These are phyloP conservation scores for Intellagama lesueurii DNA, from an alignment of 2,797 vertebrate genomes.

Conservation along the genomic window DNA sequence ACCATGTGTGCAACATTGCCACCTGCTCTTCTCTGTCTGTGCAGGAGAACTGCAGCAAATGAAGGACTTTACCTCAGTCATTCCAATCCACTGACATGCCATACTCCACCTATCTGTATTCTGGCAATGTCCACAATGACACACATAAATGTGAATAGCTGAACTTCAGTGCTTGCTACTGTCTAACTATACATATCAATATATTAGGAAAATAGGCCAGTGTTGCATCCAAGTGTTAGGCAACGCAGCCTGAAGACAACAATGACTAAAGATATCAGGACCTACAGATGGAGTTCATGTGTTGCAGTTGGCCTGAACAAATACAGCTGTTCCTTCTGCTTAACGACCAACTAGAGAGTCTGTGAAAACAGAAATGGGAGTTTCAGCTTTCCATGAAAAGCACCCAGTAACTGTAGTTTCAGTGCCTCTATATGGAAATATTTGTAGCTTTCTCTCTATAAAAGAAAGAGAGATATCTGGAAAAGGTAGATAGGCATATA, in stretches of 20 bases:
- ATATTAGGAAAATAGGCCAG: not conserved
- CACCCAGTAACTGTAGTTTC: not conserved
- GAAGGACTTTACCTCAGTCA: not conserved
- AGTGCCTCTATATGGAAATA: not conserved
- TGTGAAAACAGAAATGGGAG: conserved; percentile 19
- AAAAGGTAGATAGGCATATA: not conserved
- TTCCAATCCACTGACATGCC: not conserved
- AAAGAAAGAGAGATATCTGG: too few species aligned
- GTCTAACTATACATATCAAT: conserved; percentile 12
- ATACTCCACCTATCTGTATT: not conserved
- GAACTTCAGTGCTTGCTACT: not conserved
- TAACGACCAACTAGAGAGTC: not conserved
- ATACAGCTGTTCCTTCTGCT: conserved; percentile 29
- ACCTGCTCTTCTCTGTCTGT: not conserved
- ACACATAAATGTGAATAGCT: not conserved
- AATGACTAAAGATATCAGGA: not conserved
- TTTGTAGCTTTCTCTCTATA: not conserved
- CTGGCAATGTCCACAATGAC: not conserved
- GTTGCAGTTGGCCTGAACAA: conserved; percentile 9
- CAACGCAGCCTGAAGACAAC: conserved; percentile 3
- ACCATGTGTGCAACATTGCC: not conserved
- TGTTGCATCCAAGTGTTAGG: not conserved
- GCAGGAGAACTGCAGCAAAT: not conserved
- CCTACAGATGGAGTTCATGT: not conserved
- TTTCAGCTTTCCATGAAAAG: not conserved